A percentile compares a stretch with the other conserved stretches of the same genome.
Evolutionary conservation across 1,140 invertebrate genomes (phyloP).

Genomic region (Ceratina australensis): DNA sequence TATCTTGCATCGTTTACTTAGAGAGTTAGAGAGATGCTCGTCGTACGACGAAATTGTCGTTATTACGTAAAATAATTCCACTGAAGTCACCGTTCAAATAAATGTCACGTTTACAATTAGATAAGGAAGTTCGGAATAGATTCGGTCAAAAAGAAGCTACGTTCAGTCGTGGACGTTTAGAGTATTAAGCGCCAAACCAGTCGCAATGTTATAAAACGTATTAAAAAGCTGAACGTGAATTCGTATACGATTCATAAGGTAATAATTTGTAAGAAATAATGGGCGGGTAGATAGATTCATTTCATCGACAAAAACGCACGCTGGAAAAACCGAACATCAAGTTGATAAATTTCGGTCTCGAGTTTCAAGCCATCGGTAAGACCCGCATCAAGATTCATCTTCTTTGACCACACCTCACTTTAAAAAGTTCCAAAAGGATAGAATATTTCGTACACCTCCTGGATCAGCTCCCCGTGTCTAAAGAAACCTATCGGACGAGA

Average conservation of each 20-base stretch:
- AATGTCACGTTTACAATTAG: slow-evolving; percentile 35
- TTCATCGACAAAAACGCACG: background rate
- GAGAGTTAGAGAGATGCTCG: slow-evolving; percentile 14
- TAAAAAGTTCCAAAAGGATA: slow-evolving; percentile 21
- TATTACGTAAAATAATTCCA: slow-evolving; percentile 52
- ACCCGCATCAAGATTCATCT: slow-evolving; percentile 20
- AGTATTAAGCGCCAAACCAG: no score
- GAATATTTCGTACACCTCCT: slow-evolving; percentile 15
- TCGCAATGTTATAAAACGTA: no score
- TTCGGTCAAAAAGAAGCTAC: background rate
- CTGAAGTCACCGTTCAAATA: slow-evolving; percentile 20
- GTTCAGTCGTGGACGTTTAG: no score
- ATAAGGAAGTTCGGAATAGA: slow-evolving; percentile 19
- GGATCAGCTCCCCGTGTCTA: slow-evolving; percentile 26
- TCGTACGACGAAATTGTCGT: slow-evolving; percentile 39
- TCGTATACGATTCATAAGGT: no score
- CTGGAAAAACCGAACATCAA: background rate
- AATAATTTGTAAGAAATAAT: no score
- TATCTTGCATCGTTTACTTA: slow-evolving; percentile 62
- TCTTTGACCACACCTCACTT: slow-evolving; percentile 17
- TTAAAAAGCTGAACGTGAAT: no score
- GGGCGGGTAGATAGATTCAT: no score
- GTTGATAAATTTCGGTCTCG: background rate
- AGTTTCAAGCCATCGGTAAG: background rate
- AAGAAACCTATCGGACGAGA: slow-evolving; percentile 43